Conservation (phyloP, 2,113 vertebrate species). For the Caretta caretta region DNA sequence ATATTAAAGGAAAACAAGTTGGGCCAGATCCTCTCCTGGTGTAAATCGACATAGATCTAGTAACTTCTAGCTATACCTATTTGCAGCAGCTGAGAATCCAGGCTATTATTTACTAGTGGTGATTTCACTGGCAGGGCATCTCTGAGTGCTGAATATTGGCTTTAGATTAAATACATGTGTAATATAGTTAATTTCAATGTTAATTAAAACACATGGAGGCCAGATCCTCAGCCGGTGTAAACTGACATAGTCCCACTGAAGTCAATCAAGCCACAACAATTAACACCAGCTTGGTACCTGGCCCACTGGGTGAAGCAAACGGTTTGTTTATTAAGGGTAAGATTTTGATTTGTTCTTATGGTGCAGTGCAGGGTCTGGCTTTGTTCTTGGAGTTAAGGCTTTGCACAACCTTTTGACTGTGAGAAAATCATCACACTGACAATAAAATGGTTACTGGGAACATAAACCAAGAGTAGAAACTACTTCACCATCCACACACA, state of each 20-base stretch:
- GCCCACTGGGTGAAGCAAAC: neutral
- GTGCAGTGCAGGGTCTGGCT: fast-evolving
- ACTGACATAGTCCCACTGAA: neutral
- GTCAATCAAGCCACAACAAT: neutral
- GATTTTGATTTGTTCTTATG: neutral
- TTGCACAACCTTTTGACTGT: neutral
- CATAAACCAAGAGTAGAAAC: neutral
- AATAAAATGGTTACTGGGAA: neutral
- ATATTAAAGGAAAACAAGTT: neutral
- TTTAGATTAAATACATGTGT: neutral
- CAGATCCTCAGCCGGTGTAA: neutral
- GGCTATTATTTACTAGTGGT: neutral
- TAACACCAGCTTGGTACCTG: neutral
- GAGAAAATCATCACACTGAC: neutral
- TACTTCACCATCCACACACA: neutral
- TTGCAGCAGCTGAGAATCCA: neutral
- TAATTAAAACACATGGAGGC: neutral
- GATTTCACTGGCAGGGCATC: fast-evolving
- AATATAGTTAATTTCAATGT: neutral
- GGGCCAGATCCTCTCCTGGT: neutral
- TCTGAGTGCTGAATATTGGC: neutral
- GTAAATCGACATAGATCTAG: neutral
- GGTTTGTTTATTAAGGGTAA: fast-evolving
- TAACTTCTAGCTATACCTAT: neutral
- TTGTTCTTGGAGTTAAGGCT: neutral